Percentiles rank a stretch among this genome's conserved stretches.
These are phyloP conservation scores for Lasioglossum zephyrum DNA, from an alignment of 2,888 invertebrate species.

Conservation along the genomic window DNA sequence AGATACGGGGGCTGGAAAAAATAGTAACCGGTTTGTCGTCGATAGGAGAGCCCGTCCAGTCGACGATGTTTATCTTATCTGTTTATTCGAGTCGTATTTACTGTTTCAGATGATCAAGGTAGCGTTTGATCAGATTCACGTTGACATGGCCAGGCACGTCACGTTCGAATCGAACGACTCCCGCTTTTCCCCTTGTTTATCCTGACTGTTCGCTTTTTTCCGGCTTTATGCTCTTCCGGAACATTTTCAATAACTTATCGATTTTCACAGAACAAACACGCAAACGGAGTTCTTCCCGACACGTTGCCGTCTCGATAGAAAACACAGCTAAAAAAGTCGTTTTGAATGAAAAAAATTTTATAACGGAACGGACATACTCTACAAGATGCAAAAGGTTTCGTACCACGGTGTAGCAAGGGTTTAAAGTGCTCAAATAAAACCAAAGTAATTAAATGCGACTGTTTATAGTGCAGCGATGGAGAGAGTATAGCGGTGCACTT, in stretches of 20 bases:
- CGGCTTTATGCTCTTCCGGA: background rate
- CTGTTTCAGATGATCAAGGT: slow-evolving; percentile 53
- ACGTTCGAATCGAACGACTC: background rate
- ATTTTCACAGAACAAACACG: background rate
- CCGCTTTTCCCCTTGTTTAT: background rate
- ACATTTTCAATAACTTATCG: background rate
- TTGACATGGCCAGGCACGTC: slow-evolving; percentile 25
- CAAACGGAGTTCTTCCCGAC: background rate
- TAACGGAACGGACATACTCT: too few species aligned
- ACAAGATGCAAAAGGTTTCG: too few species aligned
- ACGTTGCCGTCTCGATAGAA: background rate
- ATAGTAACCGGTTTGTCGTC: slow-evolving; percentile 58
- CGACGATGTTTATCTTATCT: slow-evolving; percentile 59
- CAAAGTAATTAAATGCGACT: too few species aligned
- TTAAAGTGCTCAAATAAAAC: too few species aligned
- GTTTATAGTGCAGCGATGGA: too few species aligned
- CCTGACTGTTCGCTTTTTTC: background rate
- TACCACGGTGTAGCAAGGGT: too few species aligned
- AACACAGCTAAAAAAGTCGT: background rate
- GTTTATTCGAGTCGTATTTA: slow-evolving; percentile 57
- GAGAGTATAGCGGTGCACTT: too few species aligned
- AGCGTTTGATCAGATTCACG: slow-evolving; percentile 55
- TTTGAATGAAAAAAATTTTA: too few species aligned
- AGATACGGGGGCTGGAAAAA: slow-evolving; percentile 44
- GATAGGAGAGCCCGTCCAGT: slow-evolving; percentile 44